Conservation (phyloP, 2,797 vertebrate species). For the Urosaurus nigricauda region DNA sequence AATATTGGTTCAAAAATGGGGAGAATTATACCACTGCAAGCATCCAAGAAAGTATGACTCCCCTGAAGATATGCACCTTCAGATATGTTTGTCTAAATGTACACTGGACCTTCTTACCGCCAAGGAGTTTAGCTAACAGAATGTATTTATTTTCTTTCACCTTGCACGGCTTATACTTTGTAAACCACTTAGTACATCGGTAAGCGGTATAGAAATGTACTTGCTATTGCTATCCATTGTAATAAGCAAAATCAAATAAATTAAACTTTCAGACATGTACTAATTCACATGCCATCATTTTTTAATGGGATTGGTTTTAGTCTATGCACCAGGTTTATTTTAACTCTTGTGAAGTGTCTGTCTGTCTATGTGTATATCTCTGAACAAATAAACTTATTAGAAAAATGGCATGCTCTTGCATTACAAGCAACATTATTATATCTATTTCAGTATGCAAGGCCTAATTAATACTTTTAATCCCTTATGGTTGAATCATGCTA, state of each 20-base stretch:
- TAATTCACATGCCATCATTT: conserved; percentile 29
- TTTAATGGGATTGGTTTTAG: conserved; percentile 34
- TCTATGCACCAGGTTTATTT: background rate
- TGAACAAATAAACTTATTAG: conserved; percentile 23
- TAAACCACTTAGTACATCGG: too few relatives aligned
- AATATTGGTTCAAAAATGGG: too few relatives aligned
- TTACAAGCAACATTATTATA: conserved; percentile 28
- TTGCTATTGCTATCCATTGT: background rate
- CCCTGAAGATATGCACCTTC: background rate
- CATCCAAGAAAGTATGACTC: too few relatives aligned
- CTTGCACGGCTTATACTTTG: too few relatives aligned
- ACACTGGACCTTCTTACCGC: background rate
- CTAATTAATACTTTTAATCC: conserved; percentile 22
- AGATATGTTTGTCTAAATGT: background rate
- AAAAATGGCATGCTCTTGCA: conserved; percentile 12
- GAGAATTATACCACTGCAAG: too few relatives aligned
- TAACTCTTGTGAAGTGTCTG: conserved; percentile 9
- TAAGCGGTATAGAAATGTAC: too few relatives aligned
- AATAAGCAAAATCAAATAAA: conserved; percentile 28
- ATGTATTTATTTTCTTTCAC: background rate
- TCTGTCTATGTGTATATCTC: background rate
- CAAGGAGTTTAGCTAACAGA: too few relatives aligned
- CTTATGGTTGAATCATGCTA: conserved; percentile 1
- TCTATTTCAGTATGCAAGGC: conserved; percentile 6
- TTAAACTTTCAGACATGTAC: conserved; percentile 15